These are phyloP conservation scores for Maniola jurtina DNA, from an alignment of 1,140 invertebrate species.

Conservation along the genomic window DNA sequence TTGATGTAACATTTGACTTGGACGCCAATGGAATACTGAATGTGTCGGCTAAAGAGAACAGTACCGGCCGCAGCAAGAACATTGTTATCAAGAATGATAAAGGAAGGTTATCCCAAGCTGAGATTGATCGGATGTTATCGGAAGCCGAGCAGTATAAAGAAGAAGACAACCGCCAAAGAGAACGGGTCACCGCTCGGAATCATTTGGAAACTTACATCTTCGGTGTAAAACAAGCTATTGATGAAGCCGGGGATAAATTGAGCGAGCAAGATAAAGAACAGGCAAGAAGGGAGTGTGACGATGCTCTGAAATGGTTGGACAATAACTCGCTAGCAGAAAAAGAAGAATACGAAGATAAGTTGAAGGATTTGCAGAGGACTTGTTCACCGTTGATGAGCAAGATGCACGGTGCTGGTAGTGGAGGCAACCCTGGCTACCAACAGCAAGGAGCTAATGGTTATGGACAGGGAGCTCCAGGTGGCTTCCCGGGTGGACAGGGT, in stretches of 20 bases:
- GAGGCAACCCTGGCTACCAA: neutral
- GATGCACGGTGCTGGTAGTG: neutral
- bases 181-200: neutral
- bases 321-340: neutral
- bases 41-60: neutral
- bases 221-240: neutral
- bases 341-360: neutral
- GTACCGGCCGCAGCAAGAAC: neutral
- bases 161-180: neutral
- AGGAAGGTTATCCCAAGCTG: neutral
- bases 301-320: neutral
- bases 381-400: neutral
- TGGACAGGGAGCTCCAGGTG: neutral
- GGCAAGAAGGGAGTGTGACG: neutral
- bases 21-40: neutral
- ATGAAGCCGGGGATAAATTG: neutral
- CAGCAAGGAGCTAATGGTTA: neutral
- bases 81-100: neutral
- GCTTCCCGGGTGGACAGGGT: no score
- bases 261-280: neutral
- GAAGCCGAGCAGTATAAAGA: neutral
- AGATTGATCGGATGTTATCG: neutral
- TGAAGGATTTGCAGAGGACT: neutral
- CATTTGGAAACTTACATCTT: neutral
- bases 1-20: neutral